Base-by-base conservation (phyloP, 2,888 invertebrate genomes). In the Arge pagana region DNA sequence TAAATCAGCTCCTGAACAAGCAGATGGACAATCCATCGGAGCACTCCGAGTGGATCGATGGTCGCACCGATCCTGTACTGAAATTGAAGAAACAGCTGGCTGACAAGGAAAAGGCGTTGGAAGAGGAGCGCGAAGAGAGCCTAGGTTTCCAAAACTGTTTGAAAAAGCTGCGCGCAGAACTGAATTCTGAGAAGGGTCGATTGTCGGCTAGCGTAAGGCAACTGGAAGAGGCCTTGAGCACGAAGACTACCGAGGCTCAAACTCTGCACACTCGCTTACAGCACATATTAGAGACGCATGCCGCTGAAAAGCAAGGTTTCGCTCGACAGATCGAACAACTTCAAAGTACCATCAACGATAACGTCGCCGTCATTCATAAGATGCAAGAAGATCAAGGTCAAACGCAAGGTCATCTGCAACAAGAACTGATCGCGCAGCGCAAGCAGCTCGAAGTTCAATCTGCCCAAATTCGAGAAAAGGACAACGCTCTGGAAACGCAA, bases 1-100 rank as follows among this genome's bases (percentile, higher is more conserved):
- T 94, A 63, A 93, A 96, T 76, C 86, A 90, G 60, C 82, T 96
- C 64, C 82, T 95, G 63, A 93, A 93, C 79, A 93, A 93, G 73
- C 93, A 93, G 75, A 87, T 90, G 74, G 87, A 87, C 56, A 81
- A 85, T 61, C 85, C 88, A 0, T 72, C 76, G 21, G 82, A 86
- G 59, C 85, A 89, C 69, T 86, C 90, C 2, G 93, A 93, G 69
- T 93, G 93, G 93, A 87, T 86, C 45, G 91, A 92, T 85, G 89
- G 89, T 33, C 86, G 88, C 43, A 86, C 89, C 41, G 94, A 95
- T 74, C 90, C 93, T 1, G 84, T 93, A 57, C 88, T 90, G 62
- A 89, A 90, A 68, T 72, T 95, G 62, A 92, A 90, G 76, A 93
- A 91, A 64, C 93, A 95, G 74, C 78, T 96, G 21, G 89, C 90